Evolutionary conservation across 2,797 vertebrate genomes (phyloP).

Genomic region (Xyrichtys novacula): DNA sequence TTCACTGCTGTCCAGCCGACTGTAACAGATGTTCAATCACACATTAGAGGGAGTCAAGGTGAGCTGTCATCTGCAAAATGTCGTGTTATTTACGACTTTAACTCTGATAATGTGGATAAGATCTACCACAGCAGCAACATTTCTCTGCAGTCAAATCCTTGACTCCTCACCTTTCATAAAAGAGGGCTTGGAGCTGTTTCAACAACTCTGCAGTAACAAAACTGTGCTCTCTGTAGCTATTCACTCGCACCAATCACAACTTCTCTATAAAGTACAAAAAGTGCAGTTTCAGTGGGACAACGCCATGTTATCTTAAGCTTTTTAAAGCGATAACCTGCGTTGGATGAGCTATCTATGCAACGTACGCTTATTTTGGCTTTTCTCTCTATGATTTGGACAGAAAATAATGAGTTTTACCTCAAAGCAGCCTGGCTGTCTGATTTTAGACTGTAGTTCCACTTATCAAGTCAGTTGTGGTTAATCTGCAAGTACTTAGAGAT

Average conservation of each 20-base stretch:
- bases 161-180: slow-evolving; percentile 34
- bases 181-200: slow-evolving; percentile 29
- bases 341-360: neutral
- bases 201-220: slow-evolving; percentile 21
- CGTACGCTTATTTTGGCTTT: neutral
- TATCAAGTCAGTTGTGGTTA: slow-evolving; percentile 4
- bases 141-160: slow-evolving; percentile 30
- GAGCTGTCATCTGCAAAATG: slow-evolving; percentile 41
- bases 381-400: neutral
- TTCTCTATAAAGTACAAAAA: slow-evolving; percentile 47
- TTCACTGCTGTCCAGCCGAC: slow-evolving; percentile 28
- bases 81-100: slow-evolving; percentile 58
- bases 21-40: slow-evolving; percentile 37
- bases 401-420: slow-evolving; percentile 10
- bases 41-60: slow-evolving; percentile 58
- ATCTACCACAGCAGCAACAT: slow-evolving; percentile 33
- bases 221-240: slow-evolving; percentile 41
- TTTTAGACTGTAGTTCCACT: neutral
- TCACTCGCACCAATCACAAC: slow-evolving; percentile 38
- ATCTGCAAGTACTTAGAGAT: slow-evolving; percentile 14
- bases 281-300: slow-evolving; percentile 23
- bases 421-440: slow-evolving; percentile 5
- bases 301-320: slow-evolving; percentile 15
- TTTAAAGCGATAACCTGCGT: slow-evolving; percentile 4
- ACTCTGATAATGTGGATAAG: slow-evolving; percentile 34